A percentile compares a stretch with the other conserved stretches of the same genome.
Conservation (phyloP, 2,113 vertebrate genomes). For the Macquaria ambigua region DNA sequence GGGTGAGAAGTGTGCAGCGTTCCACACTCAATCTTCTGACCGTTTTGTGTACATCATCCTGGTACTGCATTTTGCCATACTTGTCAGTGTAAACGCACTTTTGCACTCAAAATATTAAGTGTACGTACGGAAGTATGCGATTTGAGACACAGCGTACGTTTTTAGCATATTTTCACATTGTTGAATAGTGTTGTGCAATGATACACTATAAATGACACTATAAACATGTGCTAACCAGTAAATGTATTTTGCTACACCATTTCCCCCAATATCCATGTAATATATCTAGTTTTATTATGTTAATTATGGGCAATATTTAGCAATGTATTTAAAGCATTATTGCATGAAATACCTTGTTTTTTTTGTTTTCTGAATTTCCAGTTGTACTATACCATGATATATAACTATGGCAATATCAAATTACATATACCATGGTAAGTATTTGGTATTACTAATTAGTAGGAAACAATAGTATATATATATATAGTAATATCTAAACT, state of each 20-base stretch:
- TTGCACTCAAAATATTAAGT: too few species aligned
- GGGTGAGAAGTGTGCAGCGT: too few species aligned
- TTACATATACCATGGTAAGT: background rate
- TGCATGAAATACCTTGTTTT: background rate
- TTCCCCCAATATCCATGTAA: background rate
- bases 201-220: background rate
- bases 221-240: background rate
- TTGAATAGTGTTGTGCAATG: too few species aligned
- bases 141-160: too few species aligned
- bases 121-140: too few species aligned
- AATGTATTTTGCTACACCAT: background rate
- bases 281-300: background rate
- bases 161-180: too few species aligned
- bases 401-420: background rate
- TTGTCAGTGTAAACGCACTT: too few species aligned
- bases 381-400: background rate
- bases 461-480: background rate
- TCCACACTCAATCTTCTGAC: too few species aligned
- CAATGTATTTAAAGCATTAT: background rate
- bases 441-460: background rate
- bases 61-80: too few species aligned
- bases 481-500: background rate
- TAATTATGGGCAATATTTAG: background rate
- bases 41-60: too few species aligned
- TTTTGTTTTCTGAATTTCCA: background rate